Percentiles rank a stretch among this genome's conserved stretches.
These are phyloP conservation scores for Scomber colias DNA, from an alignment of 2,113 vertebrate species.

Conservation along the genomic window DNA sequence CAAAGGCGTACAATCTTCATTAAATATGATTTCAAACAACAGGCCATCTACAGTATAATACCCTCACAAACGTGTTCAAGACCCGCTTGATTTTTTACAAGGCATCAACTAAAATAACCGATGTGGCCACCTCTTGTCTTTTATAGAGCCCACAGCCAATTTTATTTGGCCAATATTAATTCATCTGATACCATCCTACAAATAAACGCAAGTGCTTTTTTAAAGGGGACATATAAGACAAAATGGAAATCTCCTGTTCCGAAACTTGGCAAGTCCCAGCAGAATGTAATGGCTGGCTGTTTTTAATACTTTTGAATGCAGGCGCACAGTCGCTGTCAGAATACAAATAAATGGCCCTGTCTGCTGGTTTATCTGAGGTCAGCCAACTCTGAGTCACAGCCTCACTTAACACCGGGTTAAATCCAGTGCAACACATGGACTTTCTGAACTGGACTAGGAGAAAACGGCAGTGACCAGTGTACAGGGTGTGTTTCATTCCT, in stretches of 20 bases:
- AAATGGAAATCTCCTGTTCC: slow-evolving; percentile 19
- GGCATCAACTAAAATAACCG: neutral
- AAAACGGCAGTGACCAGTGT: neutral
- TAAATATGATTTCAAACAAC: neutral
- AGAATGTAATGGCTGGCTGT: slow-evolving; percentile 18
- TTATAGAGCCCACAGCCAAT: neutral
- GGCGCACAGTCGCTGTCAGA: neutral
- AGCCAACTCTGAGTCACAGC: slow-evolving; percentile 38
- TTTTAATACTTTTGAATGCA: slow-evolving; percentile 38
- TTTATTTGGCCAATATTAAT: slow-evolving; percentile 39
- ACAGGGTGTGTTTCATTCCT: neutral
- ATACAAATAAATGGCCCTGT: slow-evolving; percentile 46
- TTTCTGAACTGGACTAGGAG: neutral
- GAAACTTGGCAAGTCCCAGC: slow-evolving; percentile 35
- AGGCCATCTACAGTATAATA: neutral
- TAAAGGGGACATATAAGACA: slow-evolving; percentile 38
- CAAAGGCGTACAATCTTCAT: neutral
- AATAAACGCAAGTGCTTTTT: slow-evolving; percentile 52
- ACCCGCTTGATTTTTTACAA: neutral
- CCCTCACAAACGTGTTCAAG: neutral
- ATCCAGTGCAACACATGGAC: neutral
- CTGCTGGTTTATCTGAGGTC: slow-evolving; percentile 27
- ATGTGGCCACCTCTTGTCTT: slow-evolving; percentile 4
- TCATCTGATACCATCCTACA: slow-evolving; percentile 27
- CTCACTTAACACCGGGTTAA: slow-evolving; percentile 9